phyloP scores from a whole-genome alignment of 64 coral and sea anemone genomes.

The Pachyseris speciosa region DNA sequence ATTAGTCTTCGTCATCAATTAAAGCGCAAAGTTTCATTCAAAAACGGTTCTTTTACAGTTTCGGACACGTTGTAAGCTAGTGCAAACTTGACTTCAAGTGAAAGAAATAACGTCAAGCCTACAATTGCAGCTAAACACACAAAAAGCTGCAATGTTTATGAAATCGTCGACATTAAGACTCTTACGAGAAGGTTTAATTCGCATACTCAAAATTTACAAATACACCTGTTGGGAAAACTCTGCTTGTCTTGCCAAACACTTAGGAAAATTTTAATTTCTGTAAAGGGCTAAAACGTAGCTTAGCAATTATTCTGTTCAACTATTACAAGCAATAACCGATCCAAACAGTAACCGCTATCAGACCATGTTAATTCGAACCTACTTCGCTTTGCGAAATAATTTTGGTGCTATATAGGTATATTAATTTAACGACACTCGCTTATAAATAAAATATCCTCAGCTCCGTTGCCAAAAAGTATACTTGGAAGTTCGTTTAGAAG shows the following conservation, averaged over 20 bases:
- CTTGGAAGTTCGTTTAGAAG: too few relatives aligned
- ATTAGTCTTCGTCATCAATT: not conserved
- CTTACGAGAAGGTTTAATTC: not conserved
- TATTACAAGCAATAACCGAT: not conserved
- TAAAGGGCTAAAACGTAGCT: not conserved
- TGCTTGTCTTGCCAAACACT: not conserved
- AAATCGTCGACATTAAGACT: not conserved
- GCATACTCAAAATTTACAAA: conserved; percentile 10
- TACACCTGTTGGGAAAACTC: not conserved
- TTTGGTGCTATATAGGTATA: too few relatives aligned
- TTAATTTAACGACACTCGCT: too few relatives aligned
- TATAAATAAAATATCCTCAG: too few relatives aligned
- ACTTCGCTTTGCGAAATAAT: too few relatives aligned
- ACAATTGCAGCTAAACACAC: conserved; percentile 13
- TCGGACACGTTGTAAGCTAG: not conserved
- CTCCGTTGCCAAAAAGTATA: too few relatives aligned
- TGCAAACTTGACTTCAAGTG: not conserved
- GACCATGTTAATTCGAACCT: not conserved
- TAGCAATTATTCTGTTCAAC: not conserved
- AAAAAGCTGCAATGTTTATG: not conserved
- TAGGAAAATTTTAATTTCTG: not conserved
- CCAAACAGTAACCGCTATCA: not conserved
- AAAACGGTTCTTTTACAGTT: not conserved
- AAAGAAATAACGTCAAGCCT: not conserved
- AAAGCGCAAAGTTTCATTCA: not conserved